Evolutionary conservation across 2,113 vertebrate species (phyloP).

Genomic region (Pyxicephalus adspersus): DNA sequence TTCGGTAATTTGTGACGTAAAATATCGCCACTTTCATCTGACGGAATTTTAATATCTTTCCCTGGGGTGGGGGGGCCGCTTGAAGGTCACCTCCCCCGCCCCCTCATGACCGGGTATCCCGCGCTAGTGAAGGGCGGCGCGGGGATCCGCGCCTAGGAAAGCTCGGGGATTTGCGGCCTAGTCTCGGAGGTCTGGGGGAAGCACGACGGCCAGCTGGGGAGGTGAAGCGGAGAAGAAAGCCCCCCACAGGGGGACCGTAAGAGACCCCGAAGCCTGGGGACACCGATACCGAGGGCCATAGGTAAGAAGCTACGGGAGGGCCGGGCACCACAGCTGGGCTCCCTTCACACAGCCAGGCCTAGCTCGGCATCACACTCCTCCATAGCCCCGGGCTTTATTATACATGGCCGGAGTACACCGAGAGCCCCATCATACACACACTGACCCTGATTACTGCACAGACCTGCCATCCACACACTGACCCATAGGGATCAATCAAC

Average conservation of each 20-base stretch:
- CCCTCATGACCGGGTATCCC: constrained; percentile 23
- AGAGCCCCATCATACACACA: too few species aligned
- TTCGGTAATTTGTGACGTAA: constrained; percentile 41
- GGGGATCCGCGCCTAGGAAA: constrained; percentile 16
- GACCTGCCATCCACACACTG: too few species aligned
- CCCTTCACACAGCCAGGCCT: constrained; percentile 4
- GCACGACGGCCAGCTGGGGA: constrained; percentile 4
- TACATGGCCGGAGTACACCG: too few species aligned
- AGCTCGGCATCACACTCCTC: too few species aligned
- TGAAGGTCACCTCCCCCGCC: constrained; percentile 53
- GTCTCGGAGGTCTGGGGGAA: constrained; percentile 54
- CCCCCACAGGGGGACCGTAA: constrained; percentile 36
- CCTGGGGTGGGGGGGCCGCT: constrained; percentile 13
- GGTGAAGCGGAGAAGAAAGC: not conserved
- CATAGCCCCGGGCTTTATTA: too few species aligned
- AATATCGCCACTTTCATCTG: not conserved
- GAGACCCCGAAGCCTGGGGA: constrained; percentile 52
- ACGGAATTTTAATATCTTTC: not conserved
- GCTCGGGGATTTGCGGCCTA: constrained; percentile 59
- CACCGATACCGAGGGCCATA: constrained; percentile 50
- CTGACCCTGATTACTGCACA: too few species aligned
- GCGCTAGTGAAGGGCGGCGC: not conserved
- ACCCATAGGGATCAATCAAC: too few species aligned
- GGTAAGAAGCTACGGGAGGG: constrained; percentile 43
- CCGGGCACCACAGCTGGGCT: not conserved